Evolutionary conservation across 2,797 vertebrate species (phyloP).

Genomic region (Anguilla anguilla): DNA sequence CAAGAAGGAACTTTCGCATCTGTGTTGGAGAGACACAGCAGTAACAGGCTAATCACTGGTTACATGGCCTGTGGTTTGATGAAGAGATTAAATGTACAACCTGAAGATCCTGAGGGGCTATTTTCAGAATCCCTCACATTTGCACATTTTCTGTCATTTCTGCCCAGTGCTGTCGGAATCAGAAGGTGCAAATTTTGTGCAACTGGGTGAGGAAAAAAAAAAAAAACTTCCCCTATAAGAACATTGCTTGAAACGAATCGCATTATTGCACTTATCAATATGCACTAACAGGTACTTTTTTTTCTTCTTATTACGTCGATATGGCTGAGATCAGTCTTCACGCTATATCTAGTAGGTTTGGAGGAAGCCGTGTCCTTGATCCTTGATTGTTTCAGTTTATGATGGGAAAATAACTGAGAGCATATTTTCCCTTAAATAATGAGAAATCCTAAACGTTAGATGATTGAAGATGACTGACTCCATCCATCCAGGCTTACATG

Average conservation of each 20-base stretch:
- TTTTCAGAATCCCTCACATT: conserved; percentile 76
- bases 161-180: conserved; percentile 82
- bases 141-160: conserved; percentile 90
- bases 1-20: conserved; percentile 70
- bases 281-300: conserved; percentile 87
- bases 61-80: conserved; percentile 70
- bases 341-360: conserved; percentile 69
- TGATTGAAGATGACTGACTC: conserved; percentile 65
- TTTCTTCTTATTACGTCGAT: conserved; percentile 79
- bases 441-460: conserved; percentile 58
- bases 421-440: conserved; percentile 56
- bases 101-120: conserved; percentile 68
- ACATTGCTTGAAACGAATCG: conserved; percentile 77
- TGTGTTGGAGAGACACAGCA: conserved; percentile 61
- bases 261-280: conserved; percentile 84
- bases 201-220: conserved; percentile 60
- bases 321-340: conserved; percentile 75
- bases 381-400: conserved; percentile 67
- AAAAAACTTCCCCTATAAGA: conserved; percentile 66
- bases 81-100: conserved; percentile 68
- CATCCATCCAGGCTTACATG: conserved; percentile 67
- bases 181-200: conserved; percentile 83
- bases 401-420: conserved; percentile 74
- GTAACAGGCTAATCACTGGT: conserved; percentile 56
- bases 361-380: conserved; percentile 75